Evolutionary conservation across 2,888 invertebrate species (phyloP).

Genomic region (Cistogaster globosa): DNA sequence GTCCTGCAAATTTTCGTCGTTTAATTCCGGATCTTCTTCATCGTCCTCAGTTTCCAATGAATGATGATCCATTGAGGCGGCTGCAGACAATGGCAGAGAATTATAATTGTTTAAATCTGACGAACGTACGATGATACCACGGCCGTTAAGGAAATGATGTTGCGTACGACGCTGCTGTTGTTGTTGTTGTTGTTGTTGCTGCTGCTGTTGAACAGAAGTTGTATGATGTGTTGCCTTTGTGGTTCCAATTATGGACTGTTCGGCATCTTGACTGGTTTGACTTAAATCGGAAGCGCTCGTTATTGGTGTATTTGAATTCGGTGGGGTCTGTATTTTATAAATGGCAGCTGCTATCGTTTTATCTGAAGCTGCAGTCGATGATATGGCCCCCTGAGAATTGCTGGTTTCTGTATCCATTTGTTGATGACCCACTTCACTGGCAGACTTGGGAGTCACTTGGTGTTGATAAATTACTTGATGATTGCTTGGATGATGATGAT

Average conservation of each 20-base stretch:
- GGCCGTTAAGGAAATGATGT: conserved; percentile 77
- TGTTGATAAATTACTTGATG: conserved; percentile 67
- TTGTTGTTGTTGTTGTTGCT: conserved; percentile 70
- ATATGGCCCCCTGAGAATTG: conserved; percentile 72
- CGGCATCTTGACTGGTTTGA: conserved; percentile 71
- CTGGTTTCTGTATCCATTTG: conserved; percentile 60
- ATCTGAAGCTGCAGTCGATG: conserved; percentile 61
- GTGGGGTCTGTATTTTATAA: conserved; percentile 77
- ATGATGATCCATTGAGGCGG: conserved; percentile 43
- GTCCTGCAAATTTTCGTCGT: conserved; percentile 80
- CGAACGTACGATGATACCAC: conserved; percentile 79
- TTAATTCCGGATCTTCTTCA: conserved; percentile 80
- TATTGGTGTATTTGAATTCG: conserved; percentile 76
- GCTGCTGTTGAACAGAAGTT: conserved; percentile 61
- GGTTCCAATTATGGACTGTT: conserved; percentile 51
- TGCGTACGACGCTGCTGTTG: conserved; percentile 72
- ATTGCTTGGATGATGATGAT: conserved; percentile 69
- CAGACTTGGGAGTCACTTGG: conserved; percentile 55
- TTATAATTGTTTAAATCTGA: conserved; percentile 65
- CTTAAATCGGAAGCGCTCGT: conserved; percentile 76
- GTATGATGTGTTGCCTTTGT: conserved; percentile 58
- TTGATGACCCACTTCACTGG: conserved; percentile 50
- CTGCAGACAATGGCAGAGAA: conserved; percentile 51
- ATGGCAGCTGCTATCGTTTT: conserved; percentile 64
- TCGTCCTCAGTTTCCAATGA: conserved; percentile 73